Evolutionary conservation across 1,140 invertebrate genomes (phyloP).

Genomic region (Lepidostoma basale): DNA sequence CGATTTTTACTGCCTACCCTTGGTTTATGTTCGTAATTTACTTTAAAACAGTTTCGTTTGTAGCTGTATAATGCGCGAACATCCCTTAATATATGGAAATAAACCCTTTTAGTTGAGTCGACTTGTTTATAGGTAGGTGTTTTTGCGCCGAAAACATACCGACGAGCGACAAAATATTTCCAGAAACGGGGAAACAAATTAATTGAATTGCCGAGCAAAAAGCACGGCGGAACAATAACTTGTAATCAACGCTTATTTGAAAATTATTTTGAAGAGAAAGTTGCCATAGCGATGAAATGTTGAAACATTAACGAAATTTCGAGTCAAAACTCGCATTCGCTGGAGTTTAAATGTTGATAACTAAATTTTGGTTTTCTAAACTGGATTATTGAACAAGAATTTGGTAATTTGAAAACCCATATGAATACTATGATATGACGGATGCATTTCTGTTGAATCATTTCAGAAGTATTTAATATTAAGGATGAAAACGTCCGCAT

Average conservation of each 20-base stretch:
- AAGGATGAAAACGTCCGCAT: too few species aligned
- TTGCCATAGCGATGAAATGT: slow-evolving; percentile 12
- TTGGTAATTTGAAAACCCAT: too few species aligned
- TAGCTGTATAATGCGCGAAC: slow-evolving; percentile 28
- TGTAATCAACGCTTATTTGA: slow-evolving; percentile 43
- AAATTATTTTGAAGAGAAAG: slow-evolving; percentile 27
- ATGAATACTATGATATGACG: too few species aligned
- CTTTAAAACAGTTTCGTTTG: slow-evolving; percentile 38
- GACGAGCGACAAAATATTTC: slow-evolving; percentile 31
- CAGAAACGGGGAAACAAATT: slow-evolving; percentile 36
- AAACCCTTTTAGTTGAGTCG: slow-evolving; percentile 31
- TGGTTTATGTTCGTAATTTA: slow-evolving; percentile 36
- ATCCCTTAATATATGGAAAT: slow-evolving; percentile 30
- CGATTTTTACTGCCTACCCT: slow-evolving; percentile 40
- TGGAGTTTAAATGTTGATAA: slow-evolving; percentile 9
- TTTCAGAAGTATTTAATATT: too few species aligned
- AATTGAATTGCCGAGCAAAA: slow-evolving; percentile 42
- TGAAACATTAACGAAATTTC: slow-evolving; percentile 2
- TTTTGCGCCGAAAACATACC: slow-evolving; percentile 21
- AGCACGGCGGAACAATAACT: slow-evolving; percentile 38
- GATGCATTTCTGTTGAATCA: too few species aligned
- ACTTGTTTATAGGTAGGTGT: slow-evolving; percentile 25
- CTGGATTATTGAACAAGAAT: too few species aligned
- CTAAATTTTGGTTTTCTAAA: slow-evolving; percentile 1
- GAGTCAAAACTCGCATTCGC: not conserved